These are phyloP conservation scores for Ctenoplectra terminalis DNA, from an alignment of 1,140 invertebrate species.

Conservation along the genomic window DNA sequence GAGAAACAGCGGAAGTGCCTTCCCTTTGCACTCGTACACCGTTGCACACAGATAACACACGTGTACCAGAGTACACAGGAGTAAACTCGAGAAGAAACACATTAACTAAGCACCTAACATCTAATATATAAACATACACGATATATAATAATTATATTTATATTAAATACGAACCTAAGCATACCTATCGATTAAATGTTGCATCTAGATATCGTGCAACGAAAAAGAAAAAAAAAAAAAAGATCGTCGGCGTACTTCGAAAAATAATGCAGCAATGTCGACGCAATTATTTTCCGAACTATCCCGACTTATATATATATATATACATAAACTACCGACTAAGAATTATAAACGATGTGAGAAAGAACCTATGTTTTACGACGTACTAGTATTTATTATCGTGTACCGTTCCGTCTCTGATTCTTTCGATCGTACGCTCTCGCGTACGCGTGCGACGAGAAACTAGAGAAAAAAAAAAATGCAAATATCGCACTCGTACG, in stretches of 20 bases:
- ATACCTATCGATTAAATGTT: conserved; percentile 73
- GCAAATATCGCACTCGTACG: conserved; percentile 76
- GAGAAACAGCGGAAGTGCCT: conserved; percentile 81
- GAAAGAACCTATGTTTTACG: conserved; percentile 60
- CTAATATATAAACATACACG: conserved; percentile 46
- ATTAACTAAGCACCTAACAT: conserved; percentile 61
- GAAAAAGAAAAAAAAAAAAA: conserved; percentile 52
- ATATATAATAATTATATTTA: conserved; percentile 84
- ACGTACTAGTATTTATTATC: conserved; percentile 83
- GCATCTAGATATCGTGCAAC: conserved; percentile 76
- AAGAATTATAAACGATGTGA: conserved; percentile 36
- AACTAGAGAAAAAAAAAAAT: no score
- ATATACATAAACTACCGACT: conserved; percentile 38
- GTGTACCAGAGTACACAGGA: conserved; percentile 52
- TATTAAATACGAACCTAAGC: conserved; percentile 78
- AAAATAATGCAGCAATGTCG: conserved; percentile 42
- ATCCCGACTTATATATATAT: conserved; percentile 36
- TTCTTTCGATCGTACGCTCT: conserved; percentile 59
- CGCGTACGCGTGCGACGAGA: conserved; percentile 63
- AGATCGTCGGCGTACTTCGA: conserved; percentile 65
- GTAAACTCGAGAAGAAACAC: conserved; percentile 39
- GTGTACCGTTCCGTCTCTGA: conserved; percentile 85
- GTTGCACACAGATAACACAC: conserved; percentile 71
- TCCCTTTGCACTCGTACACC: conserved; percentile 81
- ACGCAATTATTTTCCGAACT: conserved; percentile 40